These are phyloP conservation scores for Scaptomyza tumidula DNA, from an alignment of 2,888 invertebrate genomes.

Conservation along the genomic window DNA sequence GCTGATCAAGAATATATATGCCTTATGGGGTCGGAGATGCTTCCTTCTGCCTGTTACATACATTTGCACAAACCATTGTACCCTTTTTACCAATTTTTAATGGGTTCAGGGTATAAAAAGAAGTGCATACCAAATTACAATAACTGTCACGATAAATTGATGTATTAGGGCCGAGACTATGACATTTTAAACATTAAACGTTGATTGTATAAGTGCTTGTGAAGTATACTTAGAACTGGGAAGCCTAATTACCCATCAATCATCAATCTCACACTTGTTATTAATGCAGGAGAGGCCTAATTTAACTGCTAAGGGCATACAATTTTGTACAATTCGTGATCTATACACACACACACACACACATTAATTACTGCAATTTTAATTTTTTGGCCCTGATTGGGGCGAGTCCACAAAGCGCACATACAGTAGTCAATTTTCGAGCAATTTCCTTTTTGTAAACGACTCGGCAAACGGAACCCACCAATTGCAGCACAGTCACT, in stretches of 20 bases:
- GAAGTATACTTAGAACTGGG: constrained; percentile 9
- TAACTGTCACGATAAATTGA: neutral
- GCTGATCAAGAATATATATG: too few species aligned
- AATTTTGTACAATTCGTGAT: constrained; percentile 17
- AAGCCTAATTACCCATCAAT: constrained; percentile 62
- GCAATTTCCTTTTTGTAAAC: constrained; percentile 62
- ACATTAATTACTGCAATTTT: constrained; percentile 57
- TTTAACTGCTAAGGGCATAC: constrained; percentile 8
- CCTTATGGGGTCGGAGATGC: too few species aligned
- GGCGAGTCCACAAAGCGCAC: neutral
- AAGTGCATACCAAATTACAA: neutral
- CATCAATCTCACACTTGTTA: constrained; percentile 60
- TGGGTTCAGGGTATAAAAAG: too few species aligned
- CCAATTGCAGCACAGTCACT: constrained; percentile 66
- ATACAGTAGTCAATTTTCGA: constrained; percentile 50
- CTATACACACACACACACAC: constrained; percentile 1
- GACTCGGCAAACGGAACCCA: constrained; percentile 43
- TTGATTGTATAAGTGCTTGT: constrained; percentile 31
- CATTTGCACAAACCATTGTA: too few species aligned
- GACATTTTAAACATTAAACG: constrained; percentile 14
- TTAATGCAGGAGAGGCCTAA: constrained; percentile 39
- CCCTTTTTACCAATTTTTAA: too few species aligned
- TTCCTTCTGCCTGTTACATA: too few species aligned
- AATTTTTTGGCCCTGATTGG: constrained; percentile 26
- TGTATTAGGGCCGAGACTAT: constrained; percentile 4